Evolutionary conservation across 2,113 vertebrate species (phyloP).

Genomic region (Sula dactylatra): DNA sequence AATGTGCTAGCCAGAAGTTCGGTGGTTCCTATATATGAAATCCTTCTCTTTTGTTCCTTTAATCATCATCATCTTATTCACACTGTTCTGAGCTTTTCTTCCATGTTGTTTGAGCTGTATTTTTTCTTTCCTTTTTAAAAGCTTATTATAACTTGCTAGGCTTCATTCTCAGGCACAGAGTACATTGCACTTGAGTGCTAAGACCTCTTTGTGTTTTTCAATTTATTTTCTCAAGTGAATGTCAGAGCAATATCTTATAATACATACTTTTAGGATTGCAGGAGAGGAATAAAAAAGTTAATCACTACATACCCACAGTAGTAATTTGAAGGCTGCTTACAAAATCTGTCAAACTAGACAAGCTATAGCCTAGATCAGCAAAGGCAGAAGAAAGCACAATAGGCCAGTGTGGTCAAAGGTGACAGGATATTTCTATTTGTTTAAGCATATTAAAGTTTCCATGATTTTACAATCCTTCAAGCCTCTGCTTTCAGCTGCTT

Average conservation of each 20-base stretch:
- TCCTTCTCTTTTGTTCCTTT: background rate
- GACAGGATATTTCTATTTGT: conserved; percentile 2
- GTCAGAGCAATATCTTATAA: background rate
- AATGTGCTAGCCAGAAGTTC: background rate
- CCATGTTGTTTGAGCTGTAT: background rate
- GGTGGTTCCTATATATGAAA: background rate
- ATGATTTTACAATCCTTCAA: background rate
- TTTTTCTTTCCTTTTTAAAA: conserved; percentile 7
- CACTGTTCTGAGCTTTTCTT: background rate
- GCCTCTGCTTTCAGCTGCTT: background rate
- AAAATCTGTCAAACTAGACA: conserved; percentile 31
- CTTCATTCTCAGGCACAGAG: background rate
- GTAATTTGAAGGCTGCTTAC: conserved; percentile 43
- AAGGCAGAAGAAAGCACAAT: background rate
- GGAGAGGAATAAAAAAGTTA: conserved; percentile 48
- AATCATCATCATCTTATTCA: background rate
- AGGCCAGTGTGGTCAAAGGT: background rate
- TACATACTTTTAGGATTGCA: background rate
- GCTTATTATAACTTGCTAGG: background rate
- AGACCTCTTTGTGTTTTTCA: conserved; percentile 30
- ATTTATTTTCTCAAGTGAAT: conserved; percentile 29
- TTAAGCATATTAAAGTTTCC: background rate
- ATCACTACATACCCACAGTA: conserved; percentile 23
- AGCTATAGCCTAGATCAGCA: background rate
- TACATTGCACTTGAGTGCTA: background rate